These are phyloP conservation scores for Meandrusa payeni DNA, from an alignment of 2,888 invertebrate species.

Conservation along the genomic window DNA sequence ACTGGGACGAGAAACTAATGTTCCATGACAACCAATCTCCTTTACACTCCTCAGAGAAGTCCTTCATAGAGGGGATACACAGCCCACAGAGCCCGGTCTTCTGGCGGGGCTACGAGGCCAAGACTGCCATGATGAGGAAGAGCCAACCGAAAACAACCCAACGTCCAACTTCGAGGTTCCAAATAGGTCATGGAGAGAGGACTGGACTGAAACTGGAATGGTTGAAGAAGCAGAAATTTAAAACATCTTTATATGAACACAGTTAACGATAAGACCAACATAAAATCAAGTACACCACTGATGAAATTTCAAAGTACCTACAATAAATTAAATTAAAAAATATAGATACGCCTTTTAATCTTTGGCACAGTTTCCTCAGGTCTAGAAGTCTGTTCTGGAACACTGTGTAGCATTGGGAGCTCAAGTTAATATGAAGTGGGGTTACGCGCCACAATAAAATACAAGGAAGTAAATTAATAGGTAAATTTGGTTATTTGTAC, in stretches of 20 bases:
- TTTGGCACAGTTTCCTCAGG: too few relatives aligned
- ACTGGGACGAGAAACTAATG: slow-evolving; percentile 51
- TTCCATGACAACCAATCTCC: slow-evolving; percentile 36
- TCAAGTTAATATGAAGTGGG: too few relatives aligned
- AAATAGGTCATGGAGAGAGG: slow-evolving; percentile 5
- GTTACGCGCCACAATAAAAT: too few relatives aligned
- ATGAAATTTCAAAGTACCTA: too few relatives aligned
- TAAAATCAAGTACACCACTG: too few relatives aligned
- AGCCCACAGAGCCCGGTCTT: slow-evolving; percentile 25
- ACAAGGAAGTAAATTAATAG: too few relatives aligned
- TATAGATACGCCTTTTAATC: too few relatives aligned
- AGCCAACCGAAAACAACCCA: slow-evolving; percentile 27
- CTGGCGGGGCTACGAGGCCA: slow-evolving; percentile 46
- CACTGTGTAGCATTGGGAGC: too few relatives aligned
- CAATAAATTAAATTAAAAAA: too few relatives aligned
- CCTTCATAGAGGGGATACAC: slow-evolving; percentile 20
- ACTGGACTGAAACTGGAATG: slow-evolving; percentile 41
- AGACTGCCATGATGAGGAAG: slow-evolving; percentile 33
- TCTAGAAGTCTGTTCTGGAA: too few relatives aligned
- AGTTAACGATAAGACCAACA: not conserved
- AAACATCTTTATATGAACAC: slow-evolving; percentile 15
- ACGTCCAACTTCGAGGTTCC: slow-evolving; percentile 9
- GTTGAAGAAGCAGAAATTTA: slow-evolving; percentile 50
- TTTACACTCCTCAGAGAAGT: slow-evolving; percentile 35
- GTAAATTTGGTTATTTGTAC: too few relatives aligned